Evolutionary conservation across 92 coral and sea anemone species (phyloP), one percentile per base, ranked within the genome.

Genomic region (Porites divaricata): DNA sequence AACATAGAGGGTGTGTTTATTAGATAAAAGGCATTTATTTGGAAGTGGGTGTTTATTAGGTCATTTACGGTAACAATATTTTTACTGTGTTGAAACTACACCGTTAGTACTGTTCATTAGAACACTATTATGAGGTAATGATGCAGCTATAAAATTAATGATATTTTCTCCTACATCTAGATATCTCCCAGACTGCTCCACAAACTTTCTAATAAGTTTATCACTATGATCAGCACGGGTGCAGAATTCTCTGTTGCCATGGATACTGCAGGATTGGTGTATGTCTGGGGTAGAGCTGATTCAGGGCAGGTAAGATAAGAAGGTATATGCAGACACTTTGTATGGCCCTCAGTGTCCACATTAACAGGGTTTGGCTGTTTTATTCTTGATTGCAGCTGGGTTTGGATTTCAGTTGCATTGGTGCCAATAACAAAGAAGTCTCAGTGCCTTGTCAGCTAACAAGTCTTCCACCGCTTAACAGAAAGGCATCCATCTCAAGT

Each of bases 281-380:
- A 84, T 52, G 99, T 96, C 66, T 96, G 99, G 99, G 99, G 99
- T 2, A 88, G 99, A 81, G 96, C 96, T 15, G 99, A 96, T 63
- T 91, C 98, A 35, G 99, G 99, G 9, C 99, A 96, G 95, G 99
- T 93, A 41, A 74, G 87, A 19, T 35, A 0, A 35, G 45, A 35
- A 35, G 45, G 45, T 35, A 35, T 54, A 11, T 51, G 56, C 5
- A 0, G 3, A 54, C 1, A 54, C 14, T 11, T 2, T 54, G 11
- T 54, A 54, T 15, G 16, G 4, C 12, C 59, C 7, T 35, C 45
- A 35, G 45, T 35, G 45, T 35, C 45, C 25, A 9, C 9, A 22
- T 51, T 12, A 5, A 24, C 59, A 0, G 5, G 16, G 4, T 54
- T 13, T 67, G 23, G 41, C 25, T 23, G 13, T 14, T 1, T 0